Base-by-base conservation (phyloP, 2,113 vertebrate species). In the Gymnobelideus leadbeateri region DNA sequence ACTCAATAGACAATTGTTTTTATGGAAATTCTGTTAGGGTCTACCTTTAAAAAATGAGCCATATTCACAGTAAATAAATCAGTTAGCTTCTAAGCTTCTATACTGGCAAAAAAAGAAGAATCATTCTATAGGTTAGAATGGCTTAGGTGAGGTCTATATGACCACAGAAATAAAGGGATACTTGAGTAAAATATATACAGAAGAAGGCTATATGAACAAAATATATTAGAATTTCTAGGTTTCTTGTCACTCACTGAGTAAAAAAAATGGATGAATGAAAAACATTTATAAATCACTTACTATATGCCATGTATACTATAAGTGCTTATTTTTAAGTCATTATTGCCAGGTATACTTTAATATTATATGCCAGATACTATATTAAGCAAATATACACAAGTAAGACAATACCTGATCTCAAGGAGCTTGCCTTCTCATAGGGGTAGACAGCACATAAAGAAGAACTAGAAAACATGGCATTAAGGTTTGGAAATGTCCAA, bases 1-100 rank as follows among this genome's bases (percentile, higher is more conserved):
- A 91, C 55, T 94, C 96, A 46, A 92, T 43, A 93, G 91, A 51
- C 14, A 93, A 91, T 57, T 89, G n/a, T 89, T 89, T 11, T 52
- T 23, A 43, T 90, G 37, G 28, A 89, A 91, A 57, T 94, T 47
- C 92, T 51, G 91, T 3, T 31, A 49, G 51, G 46, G 31, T 94
- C 49, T 92, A 37, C 91, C 89, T 92, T 77, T 26, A 46, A 28
- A 61, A 25, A 57, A 24, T 28, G 46, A 51, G 49, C 23, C 89
- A 90, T 23, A 43, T n/a, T 77, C 37, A 77, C 14, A 77, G 11
- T 9, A n/a, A 93, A 91, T 25, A 11, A 95, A 50, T 31, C 54
- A n/a, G 28, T 49, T 43, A 28, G 28, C 46, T 21, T 92, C 21
- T 28, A 90, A 37, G 19, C 26, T 25, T 94, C 25, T 92, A 31